Conservation (phyloP, 2,888 invertebrate species). For the Eupithecia exiguata region DNA sequence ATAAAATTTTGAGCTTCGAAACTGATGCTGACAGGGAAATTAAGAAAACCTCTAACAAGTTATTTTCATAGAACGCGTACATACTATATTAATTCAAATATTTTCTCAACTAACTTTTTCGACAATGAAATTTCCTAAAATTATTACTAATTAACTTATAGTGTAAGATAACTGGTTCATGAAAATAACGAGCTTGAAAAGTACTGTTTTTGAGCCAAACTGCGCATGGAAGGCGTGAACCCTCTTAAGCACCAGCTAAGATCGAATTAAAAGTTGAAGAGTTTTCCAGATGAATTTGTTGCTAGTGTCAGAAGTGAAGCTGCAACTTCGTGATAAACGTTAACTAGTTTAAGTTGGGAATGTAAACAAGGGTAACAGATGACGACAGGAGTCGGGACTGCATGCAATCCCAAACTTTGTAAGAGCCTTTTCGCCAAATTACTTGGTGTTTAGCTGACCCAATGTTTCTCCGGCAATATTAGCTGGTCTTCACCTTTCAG, state of each 20-base stretch:
- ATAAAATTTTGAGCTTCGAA: too few species aligned
- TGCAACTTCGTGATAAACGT: conserved; percentile 14
- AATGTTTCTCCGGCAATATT: neutral
- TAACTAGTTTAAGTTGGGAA: conserved; percentile 6
- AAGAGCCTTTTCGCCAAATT: neutral
- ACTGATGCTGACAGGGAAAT: too few species aligned
- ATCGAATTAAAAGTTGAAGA: conserved; percentile 12
- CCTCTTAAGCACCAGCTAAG: conserved; percentile 4
- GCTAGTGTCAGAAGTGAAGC: neutral
- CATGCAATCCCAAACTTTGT: conserved; percentile 9
- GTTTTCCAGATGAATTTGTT: conserved; percentile 3
- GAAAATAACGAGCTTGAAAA: too few species aligned
- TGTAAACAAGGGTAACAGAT: conserved; percentile 12
- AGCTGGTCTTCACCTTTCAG: neutral
- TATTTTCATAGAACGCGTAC: too few species aligned
- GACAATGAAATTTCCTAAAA: too few species aligned
- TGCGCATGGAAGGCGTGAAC: too few species aligned
- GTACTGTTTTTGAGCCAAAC: too few species aligned
- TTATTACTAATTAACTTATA: too few species aligned
- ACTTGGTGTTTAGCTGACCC: conserved; percentile 1
- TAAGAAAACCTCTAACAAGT: too few species aligned
- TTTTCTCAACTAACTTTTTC: too few species aligned
- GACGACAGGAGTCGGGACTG: conserved; percentile 8
- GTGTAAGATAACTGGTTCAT: too few species aligned
- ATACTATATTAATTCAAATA: too few species aligned